Base-by-base conservation (phyloP, 2,113 vertebrate species). In the Pontoporia blainvillei region DNA sequence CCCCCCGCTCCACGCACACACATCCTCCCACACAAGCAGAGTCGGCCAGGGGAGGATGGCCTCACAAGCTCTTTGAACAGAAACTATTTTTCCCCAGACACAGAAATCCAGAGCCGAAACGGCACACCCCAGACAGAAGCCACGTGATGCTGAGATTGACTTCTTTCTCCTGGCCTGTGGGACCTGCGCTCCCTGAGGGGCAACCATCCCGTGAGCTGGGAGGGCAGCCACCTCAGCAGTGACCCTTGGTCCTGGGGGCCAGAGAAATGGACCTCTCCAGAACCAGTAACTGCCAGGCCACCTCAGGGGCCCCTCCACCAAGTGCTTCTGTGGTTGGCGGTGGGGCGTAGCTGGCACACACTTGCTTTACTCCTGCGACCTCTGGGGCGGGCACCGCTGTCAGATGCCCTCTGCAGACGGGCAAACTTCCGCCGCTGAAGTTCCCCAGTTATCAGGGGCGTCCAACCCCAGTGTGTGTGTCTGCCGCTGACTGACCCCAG, bases 1-100 rank as follows among this genome's bases (percentile, higher is more conserved):
- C 21, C 49, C 36, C 21, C 21, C 1, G 8, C 31, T 34, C 18
- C 1, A 2, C 7, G 36, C 23, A 23, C 57, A 49, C 5, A 8
- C 13, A 9, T 1, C 23, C 3, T 17, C 39, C 34, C 17, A 18
- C 1, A 25, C 3, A 34, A 27, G 31, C 27, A 20, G 41, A 13
- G 67, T 3, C 0, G 31, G 25, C n/a, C 3, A 8, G 25, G 31
- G 41, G 8, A 18, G 12, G 54, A 31, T 0, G 6, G 82, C 15
- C 69, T 49, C 3, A 3, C 0, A 0, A 2, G 27, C 6, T 62
- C 79, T 90, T 31, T 27, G 23, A 61, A 36, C 0, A 31, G 3
- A n/a, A 8, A 29, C 18, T 75, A 0, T 9, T 86, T 46, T 8
- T 67, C 9, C 29, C 31, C 18, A 6, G 46, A 76, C 5, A 81